These are phyloP conservation scores for Amphipyra berbera DNA, from an alignment of 2,888 invertebrate genomes.

Conservation along the genomic window DNA sequence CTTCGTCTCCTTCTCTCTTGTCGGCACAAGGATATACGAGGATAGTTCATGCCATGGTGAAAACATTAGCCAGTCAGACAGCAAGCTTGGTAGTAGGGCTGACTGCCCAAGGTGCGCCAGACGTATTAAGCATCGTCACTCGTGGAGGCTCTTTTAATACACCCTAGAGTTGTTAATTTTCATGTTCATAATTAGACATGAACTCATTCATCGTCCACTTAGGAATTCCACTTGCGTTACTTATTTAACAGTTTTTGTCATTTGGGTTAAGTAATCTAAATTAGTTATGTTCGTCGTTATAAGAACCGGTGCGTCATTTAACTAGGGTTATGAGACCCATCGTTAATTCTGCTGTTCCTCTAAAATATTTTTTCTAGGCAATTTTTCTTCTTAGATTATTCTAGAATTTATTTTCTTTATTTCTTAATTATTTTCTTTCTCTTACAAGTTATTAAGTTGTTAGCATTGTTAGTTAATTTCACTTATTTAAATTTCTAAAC, in stretches of 20 bases:
- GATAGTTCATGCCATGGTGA: too few relatives aligned
- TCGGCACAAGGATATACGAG: too few relatives aligned
- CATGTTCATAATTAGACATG: conserved; percentile 11
- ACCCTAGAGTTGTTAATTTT: conserved; percentile 3
- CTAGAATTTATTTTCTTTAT: neutral
- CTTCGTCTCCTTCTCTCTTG: too few relatives aligned
- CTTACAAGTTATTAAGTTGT: too few relatives aligned
- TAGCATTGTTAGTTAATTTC: too few relatives aligned
- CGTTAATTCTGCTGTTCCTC: neutral
- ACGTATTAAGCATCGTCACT: too few relatives aligned
- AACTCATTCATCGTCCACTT: conserved; percentile 19
- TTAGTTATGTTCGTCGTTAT: conserved; percentile 14
- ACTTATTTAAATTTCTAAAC: too few relatives aligned
- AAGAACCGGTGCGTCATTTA: conserved; percentile 13
- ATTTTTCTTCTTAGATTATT: neutral
- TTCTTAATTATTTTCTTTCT: too few relatives aligned
- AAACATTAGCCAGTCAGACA: too few relatives aligned
- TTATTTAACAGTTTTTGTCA: conserved; percentile 11
- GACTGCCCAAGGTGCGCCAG: too few relatives aligned
- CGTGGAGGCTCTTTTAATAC: too few relatives aligned
- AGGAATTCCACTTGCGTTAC: neutral
- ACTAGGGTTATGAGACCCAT: conserved; percentile 14
- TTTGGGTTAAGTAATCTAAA: conserved; percentile 36
- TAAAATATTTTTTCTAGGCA: neutral
- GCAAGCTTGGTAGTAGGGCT: too few relatives aligned